phyloP scores from a whole-genome alignment of 2,113 vertebrate species.

The Ovis aries region DNA sequence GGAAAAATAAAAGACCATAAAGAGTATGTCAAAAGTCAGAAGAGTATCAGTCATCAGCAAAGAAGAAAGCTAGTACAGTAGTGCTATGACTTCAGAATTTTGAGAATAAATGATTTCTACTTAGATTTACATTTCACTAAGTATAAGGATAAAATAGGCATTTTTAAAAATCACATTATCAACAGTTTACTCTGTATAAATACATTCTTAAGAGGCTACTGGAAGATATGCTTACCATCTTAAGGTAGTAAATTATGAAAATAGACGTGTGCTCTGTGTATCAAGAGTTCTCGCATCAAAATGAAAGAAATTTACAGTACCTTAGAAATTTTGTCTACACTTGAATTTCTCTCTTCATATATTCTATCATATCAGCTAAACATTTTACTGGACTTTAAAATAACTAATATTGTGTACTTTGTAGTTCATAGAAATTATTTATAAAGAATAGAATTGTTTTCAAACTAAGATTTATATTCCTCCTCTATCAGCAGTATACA shows the following conservation, averaged over 20 bases:
- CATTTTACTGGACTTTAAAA: neutral
- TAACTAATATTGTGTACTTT: neutral
- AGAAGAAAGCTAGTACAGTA: neutral
- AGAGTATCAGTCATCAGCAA: neutral
- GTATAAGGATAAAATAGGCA: neutral
- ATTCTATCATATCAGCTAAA: neutral
- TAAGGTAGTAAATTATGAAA: neutral
- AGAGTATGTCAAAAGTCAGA: neutral
- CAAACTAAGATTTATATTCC: neutral
- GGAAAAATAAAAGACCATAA: neutral
- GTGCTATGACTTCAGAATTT: neutral
- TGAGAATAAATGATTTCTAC: neutral
- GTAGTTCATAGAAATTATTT: neutral
- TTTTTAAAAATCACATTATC: neutral
- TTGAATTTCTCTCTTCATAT: neutral
- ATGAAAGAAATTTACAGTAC: neutral
- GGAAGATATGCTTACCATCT: neutral
- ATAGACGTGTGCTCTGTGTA: neutral
- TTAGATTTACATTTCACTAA: neutral
- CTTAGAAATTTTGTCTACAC: neutral
- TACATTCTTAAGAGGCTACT: neutral
- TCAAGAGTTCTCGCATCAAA: neutral
- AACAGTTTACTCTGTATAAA: neutral
- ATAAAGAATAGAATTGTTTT: neutral
- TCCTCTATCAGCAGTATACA: neutral